Conservation (phyloP, 2,113 vertebrate species). For the Thinocorus orbignyianus region DNA sequence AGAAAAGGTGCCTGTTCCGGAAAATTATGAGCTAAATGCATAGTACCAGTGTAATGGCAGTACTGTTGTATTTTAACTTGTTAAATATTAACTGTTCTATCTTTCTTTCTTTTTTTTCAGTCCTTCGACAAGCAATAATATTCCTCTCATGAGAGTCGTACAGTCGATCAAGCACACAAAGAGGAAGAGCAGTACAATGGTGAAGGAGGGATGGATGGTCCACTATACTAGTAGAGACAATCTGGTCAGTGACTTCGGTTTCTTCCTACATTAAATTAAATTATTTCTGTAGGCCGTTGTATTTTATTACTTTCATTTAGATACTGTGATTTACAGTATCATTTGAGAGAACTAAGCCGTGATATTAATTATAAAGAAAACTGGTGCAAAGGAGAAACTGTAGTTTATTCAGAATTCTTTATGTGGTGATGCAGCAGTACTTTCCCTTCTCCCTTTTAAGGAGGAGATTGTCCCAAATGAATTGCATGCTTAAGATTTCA, state of each 20-base stretch:
- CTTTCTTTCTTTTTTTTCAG: slow-evolving; percentile 64
- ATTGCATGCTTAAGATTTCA: background rate
- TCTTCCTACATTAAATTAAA: background rate
- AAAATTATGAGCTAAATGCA: background rate
- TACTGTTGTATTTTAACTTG: background rate
- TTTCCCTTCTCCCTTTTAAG: background rate
- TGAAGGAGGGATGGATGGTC: slow-evolving; percentile 99
- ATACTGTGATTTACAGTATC: background rate
- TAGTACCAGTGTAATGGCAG: background rate
- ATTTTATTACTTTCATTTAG: background rate
- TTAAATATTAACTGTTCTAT: background rate
- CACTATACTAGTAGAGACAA: slow-evolving; percentile 96
- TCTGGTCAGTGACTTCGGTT: slow-evolving; percentile 83
- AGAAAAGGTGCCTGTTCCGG: background rate
- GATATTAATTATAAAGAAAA: background rate
- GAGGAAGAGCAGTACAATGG: slow-evolving; percentile 96
- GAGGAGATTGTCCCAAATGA: background rate
- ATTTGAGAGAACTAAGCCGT: background rate
- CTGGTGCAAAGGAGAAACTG: background rate
- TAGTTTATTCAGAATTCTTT: background rate
- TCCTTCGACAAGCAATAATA: slow-evolving; percentile 98
- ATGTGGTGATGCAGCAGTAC: background rate
- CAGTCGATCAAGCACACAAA: slow-evolving; percentile 98
- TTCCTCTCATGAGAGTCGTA: slow-evolving; percentile 98
- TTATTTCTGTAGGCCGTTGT: background rate